Evolutionary conservation across 2,888 invertebrate genomes (phyloP).

Genomic region (Taenaris catops): DNA sequence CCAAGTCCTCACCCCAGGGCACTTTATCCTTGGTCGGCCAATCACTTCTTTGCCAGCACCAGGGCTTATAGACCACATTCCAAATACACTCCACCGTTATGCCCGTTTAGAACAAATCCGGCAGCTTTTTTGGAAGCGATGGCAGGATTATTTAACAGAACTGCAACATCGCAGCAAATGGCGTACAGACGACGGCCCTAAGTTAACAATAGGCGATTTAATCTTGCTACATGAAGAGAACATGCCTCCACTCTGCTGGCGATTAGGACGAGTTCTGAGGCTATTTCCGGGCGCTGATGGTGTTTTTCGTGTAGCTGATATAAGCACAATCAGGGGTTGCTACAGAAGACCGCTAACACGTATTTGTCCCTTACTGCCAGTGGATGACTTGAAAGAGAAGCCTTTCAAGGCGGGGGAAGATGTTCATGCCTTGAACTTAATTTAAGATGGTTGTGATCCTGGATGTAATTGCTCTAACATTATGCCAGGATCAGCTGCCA

Average conservation of each 20-base stretch:
- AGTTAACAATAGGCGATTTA: neutral
- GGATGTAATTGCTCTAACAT: no score
- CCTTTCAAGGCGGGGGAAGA: neutral
- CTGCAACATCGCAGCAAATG: neutral
- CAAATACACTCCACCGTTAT: neutral
- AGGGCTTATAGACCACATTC: neutral
- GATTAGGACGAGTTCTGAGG: neutral
- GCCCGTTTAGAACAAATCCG: neutral
- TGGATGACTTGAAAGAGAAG: no score
- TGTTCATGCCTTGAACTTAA: no score
- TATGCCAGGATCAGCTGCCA: no score
- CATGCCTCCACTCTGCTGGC: neutral
- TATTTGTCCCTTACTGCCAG: no score
- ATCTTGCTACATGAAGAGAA: neutral
- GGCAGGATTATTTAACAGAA: neutral
- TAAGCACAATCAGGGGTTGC: neutral
- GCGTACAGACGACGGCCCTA: neutral
- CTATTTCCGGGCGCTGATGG: neutral
- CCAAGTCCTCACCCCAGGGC: no score
- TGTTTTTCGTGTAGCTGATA: neutral
- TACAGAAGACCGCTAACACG: neutral
- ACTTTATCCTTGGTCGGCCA: no score
- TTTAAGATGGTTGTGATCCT: no score
- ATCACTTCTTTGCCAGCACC: no score
- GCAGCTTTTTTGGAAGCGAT: neutral